Base-by-base conservation (phyloP, 2,113 vertebrate species). In the Bucco capensis region DNA sequence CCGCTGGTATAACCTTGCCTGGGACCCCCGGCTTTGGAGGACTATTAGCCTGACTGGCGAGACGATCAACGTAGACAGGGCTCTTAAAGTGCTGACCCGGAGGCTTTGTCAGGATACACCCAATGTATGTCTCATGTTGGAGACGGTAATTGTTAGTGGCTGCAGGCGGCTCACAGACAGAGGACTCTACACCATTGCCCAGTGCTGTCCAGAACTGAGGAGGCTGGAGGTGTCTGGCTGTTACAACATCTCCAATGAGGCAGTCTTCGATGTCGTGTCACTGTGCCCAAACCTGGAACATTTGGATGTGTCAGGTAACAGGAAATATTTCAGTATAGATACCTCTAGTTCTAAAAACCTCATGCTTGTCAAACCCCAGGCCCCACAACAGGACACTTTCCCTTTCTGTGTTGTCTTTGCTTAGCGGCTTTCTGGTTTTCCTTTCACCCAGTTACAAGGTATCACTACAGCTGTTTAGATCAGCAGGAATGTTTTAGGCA, bases 81-180 rank as follows among this genome's bases (percentile, higher is more conserved):
- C 99, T 82, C 97, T 99, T 88, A 97, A 98, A 86, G 98, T 99
- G 87, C 98, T 99, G 81, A 99, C 99, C 25, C 98, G 98, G 90
- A 98, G 99, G 61, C 98, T 99, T 57, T 99, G 99, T 92, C 99
- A 99, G 97, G 99, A 99, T 97, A 99, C 99, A 5, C 99, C 99
- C 11, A 99, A 99, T 64, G 99, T 99, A 69, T 99, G 99, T 89
- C 98, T 99, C 93, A 99, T 99, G 96, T 96, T 99, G 98, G 99
- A 99, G 96, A 98, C 98, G 0, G 98, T 99, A 76, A 97, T 98
- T 67, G 98, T 98, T 77, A 99, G 97, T 69, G 98, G 99, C 97
- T 99, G 99, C 97, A 98, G 98, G 95, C 97, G 99, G 97, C 98
- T 99, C 92, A 99, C 98, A 2, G 99, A 99, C 97, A 98, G 99